Conservation (phyloP, 2,888 invertebrate species). For the Dyspetes luteomarginatus region DNA sequence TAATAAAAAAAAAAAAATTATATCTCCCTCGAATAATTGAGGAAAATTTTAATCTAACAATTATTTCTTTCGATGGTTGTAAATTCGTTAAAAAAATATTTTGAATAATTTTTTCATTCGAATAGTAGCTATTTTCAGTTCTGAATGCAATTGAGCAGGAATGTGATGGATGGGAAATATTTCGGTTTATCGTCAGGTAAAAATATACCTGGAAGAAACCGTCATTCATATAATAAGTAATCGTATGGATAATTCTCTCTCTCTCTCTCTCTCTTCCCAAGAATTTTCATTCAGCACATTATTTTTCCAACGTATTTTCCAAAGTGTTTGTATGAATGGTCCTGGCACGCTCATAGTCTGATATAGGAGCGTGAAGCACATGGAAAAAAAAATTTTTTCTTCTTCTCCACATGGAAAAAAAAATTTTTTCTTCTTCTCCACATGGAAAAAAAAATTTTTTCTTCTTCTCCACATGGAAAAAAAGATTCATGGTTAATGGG, state of each 20-base stretch:
- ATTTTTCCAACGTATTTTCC: constrained; percentile 31
- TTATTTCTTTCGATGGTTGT: no score
- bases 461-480: constrained; percentile 25
- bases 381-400: constrained; percentile 34
- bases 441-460: no score
- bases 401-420: no score
- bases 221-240: neutral
- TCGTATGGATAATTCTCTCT: neutral
- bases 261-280: neutral
- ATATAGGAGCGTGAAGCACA: constrained; percentile 2
- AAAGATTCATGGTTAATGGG: constrained; percentile 43
- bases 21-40: no score
- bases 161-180: neutral
- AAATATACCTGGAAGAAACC: constrained; percentile 33
- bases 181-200: neutral
- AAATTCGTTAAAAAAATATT: no score
- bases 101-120: no score
- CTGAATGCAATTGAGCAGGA: neutral
- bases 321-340: neutral
- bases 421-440: constrained; percentile 12
- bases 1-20: no score
- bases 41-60: no score
- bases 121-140: no score
- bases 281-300: neutral
- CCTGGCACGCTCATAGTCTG: neutral